Conservation (phyloP, 2,113 vertebrate genomes). For the Chionis minor region DNA sequence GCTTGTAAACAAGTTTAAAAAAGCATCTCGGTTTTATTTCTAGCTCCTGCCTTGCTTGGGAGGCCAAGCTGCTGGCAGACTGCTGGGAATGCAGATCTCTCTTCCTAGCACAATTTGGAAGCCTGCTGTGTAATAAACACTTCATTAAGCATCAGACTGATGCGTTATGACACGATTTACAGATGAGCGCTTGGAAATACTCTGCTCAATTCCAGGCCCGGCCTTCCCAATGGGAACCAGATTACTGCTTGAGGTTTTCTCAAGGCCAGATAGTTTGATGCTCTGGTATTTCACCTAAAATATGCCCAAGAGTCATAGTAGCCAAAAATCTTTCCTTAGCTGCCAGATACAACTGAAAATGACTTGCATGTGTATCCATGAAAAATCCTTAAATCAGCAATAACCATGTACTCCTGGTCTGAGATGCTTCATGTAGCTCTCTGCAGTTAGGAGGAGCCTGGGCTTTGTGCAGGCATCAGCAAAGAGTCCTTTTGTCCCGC, state of each 20-base stretch:
- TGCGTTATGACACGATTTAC: not conserved
- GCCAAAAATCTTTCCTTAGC: not conserved
- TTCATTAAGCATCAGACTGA: not conserved
- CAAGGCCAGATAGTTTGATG: not conserved
- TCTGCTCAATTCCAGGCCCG: not conserved
- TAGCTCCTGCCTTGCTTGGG: not conserved
- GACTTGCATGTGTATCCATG: not conserved
- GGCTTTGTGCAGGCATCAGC: not conserved
- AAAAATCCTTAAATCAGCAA: not conserved
- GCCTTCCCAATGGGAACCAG: not conserved
- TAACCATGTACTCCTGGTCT: rapidly evolving
- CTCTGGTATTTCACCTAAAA: not conserved
- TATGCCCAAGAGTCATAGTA: not conserved
- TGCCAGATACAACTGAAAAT: not conserved
- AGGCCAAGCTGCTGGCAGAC: not conserved
- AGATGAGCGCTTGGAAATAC: not conserved
- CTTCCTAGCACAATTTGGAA: not conserved
- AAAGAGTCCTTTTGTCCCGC: not conserved
- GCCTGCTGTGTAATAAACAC: not conserved
- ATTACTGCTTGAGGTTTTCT: not conserved
- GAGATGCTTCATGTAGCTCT: not conserved
- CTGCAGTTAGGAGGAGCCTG: not conserved
- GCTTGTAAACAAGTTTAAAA: not conserved
- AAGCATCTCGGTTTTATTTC: not conserved
- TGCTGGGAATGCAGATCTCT: not conserved